Evolutionary conservation across 2,888 invertebrate genomes (phyloP).

Genomic region (Pristionchus arcanus): DNA sequence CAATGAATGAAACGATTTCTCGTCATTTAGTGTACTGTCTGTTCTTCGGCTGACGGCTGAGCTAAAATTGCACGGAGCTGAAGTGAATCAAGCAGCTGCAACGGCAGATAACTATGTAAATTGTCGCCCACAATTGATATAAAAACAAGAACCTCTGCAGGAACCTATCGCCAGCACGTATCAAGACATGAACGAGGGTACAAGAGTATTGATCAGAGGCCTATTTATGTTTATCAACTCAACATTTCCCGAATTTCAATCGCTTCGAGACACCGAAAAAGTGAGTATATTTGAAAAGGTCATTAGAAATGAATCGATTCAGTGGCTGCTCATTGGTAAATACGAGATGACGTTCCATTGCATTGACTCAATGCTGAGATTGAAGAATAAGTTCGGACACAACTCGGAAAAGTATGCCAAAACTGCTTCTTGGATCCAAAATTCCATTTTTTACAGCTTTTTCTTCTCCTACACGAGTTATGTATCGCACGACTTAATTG

Average conservation of each 20-base stretch:
- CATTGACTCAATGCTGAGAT: neutral
- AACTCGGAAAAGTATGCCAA: neutral
- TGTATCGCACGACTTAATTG: neutral
- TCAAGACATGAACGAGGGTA: neutral
- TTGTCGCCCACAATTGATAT: no score
- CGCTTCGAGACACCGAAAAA: neutral
- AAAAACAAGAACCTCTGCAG: neutral
- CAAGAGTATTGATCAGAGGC: neutral
- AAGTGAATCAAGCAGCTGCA: no score
- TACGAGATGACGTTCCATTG: neutral
- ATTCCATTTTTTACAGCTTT: neutral
- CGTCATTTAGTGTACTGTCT: no score
- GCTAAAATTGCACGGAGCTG: no score
- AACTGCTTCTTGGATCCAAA: no score
- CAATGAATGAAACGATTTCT: no score
- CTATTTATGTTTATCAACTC: neutral
- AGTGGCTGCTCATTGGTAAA: neutral
- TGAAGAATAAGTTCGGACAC: neutral
- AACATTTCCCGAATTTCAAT: neutral
- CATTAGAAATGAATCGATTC: neutral
- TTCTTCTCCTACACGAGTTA: neutral
- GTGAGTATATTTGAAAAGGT: neutral
- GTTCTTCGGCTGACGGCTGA: no score
- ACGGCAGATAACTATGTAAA: no score
- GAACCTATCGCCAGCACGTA: neutral